Evolutionary conservation across 1,140 invertebrate species (phyloP), one percentile per base, ranked within the genome.

Genomic region (Tetramorium alpestre): DNA sequence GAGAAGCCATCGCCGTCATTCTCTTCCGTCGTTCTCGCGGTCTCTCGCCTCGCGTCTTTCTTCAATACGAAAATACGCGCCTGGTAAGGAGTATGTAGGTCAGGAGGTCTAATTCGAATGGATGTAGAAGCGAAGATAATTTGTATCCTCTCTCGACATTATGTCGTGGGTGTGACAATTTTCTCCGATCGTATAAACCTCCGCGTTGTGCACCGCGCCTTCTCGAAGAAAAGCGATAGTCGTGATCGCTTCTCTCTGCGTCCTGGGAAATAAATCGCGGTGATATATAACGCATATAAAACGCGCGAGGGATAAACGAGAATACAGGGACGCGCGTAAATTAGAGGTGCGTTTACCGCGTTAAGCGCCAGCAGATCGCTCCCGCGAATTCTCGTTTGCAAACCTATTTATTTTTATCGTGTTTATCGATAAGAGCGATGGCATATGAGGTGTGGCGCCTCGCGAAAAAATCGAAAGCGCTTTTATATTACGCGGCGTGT

Each of bases 371-470:
- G 7, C 13, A 11, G 25, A 64, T 80, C 81, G 69, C 62, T 18
- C 60, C 64, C 13, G 70, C 47, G 64, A 33, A 72, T 44, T 89
- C 80, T 72, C 87, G 70, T 88, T 88, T 72, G 73, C 65, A 60
- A 88, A 80, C 73, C 80, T 62, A 81, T 88, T 85, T 60, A 60
- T 67, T 85, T 88, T 62, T 56, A 60, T 44, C 33, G 62, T 87
- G 81, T 85, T 72, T 73, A 77, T 84, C 73, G 60, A 80, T 65
- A 65, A 65, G 76, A 25, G 25, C 38, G 49, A 16, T 33, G 28
- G 18, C 22, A 10, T n/a, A 51, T 44, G 78, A 70, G 38, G 38
- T 75, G 64, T 76, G 56, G 56, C 25, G 62, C 3, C 10, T 47
- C 4, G 22, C 13, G 28, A 67, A 85, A 70, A 58, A 38, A 67